A percentile compares a stretch with the other conserved stretches of the same genome.
These are phyloP conservation scores for Gobius niger DNA, from an alignment of 2,113 vertebrate species.

Conservation along the genomic window DNA sequence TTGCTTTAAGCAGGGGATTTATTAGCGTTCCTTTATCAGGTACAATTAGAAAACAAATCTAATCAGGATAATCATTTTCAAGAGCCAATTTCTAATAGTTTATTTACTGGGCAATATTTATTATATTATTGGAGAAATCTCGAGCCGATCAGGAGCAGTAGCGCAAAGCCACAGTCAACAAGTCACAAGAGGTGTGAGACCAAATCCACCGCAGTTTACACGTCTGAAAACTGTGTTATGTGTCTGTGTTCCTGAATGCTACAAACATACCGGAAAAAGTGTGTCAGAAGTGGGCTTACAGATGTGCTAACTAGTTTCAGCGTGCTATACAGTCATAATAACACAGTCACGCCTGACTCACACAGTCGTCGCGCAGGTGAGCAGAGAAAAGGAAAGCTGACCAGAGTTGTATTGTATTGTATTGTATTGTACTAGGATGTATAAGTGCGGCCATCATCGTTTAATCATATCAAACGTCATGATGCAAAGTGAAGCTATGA, in stretches of 20 bases:
- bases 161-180: conserved; percentile 13
- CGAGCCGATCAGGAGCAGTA: background rate
- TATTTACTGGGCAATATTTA: background rate
- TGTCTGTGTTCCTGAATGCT: background rate
- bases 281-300: background rate
- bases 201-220: background rate
- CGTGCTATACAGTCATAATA: conserved; percentile 3
- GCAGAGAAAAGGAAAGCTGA: conserved; percentile 7
- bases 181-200: background rate
- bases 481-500: background rate
- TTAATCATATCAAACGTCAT: background rate
- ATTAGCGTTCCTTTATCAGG: too few species aligned
- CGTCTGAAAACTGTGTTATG: background rate
- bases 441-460: background rate
- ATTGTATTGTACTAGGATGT: too few species aligned
- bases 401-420: too few species aligned
- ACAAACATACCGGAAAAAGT: background rate
- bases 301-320: conserved; percentile 8
- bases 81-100: conserved; percentile 4
- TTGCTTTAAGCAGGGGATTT: too few species aligned
- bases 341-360: conserved; percentile 5
- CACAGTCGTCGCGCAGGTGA: conserved; percentile 35
- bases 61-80: background rate
- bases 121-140: too few species aligned
- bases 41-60: too few species aligned